A percentile compares a stretch with the other conserved stretches of the same genome.
Evolutionary conservation across 1,140 invertebrate species (phyloP).

Genomic region (Diorhabda elongata): DNA sequence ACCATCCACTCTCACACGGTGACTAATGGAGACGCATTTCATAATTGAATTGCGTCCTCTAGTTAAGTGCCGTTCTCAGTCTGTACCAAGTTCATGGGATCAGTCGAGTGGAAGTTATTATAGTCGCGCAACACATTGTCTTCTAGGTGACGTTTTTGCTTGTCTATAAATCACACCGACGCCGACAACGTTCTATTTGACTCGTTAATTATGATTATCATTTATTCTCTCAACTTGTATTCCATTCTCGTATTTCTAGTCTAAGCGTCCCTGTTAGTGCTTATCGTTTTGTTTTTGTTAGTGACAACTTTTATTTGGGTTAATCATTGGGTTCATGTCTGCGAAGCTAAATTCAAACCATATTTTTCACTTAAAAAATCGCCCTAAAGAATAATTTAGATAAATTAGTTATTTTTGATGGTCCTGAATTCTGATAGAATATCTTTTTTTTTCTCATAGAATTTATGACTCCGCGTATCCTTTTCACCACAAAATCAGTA

Average conservation of each 20-base stretch:
- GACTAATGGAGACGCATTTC: constrained; percentile 38
- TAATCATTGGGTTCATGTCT: neutral
- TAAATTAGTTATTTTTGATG: too few species aligned
- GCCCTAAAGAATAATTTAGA: too few species aligned
- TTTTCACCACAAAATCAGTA: too few species aligned
- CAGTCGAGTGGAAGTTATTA: constrained; percentile 33
- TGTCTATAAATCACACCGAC: constrained; percentile 38
- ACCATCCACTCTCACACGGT: constrained; percentile 31
- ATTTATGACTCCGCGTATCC: too few species aligned
- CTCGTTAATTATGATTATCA: constrained; percentile 41
- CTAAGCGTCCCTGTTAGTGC: constrained; percentile 9
- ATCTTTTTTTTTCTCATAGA: too few species aligned
- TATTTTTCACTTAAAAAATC: too few species aligned
- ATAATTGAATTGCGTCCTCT: constrained; percentile 38
- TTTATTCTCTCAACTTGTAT: constrained; percentile 19
- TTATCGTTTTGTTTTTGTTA: constrained; percentile 15
- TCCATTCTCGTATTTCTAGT: constrained; percentile 4
- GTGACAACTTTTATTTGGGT: constrained; percentile 15
- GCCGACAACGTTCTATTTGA: constrained; percentile 31
- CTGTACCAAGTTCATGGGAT: constrained; percentile 18
- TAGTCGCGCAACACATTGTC: constrained; percentile 36
- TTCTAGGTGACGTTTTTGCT: constrained; percentile 30
- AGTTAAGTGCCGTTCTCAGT: constrained; percentile 32
- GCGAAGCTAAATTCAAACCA: too few species aligned
- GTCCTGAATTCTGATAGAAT: too few species aligned